A percentile compares a stretch with the other conserved stretches of the same genome.
phyloP scores from a whole-genome alignment of 2,888 invertebrate species.

The Seira ritae region DNA sequence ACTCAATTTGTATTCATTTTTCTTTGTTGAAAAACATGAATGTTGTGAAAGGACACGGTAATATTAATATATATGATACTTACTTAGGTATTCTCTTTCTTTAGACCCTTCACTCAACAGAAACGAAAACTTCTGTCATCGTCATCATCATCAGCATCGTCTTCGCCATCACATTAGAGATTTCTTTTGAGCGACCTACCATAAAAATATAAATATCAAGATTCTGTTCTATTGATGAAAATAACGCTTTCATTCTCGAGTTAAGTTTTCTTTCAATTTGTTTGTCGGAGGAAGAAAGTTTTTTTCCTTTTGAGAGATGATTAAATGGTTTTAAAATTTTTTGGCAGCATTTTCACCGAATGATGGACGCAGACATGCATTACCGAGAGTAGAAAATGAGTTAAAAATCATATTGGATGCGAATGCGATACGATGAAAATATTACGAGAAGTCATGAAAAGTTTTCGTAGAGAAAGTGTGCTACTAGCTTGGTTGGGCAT shows the following conservation, averaged over 20 bases:
- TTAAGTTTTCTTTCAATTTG: neutral
- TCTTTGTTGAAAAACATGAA: neutral
- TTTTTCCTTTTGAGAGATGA: neutral
- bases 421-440: neutral
- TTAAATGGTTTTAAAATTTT: slow-evolving; percentile 2
- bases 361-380: neutral
- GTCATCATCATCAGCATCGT: neutral
- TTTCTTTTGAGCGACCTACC: neutral
- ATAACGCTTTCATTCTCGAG: neutral
- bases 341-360: slow-evolving; percentile 4
- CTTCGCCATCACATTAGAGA: neutral
- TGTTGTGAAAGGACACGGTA: slow-evolving; percentile 2
- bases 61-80: neutral
- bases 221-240: neutral
- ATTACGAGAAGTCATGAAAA: neutral
- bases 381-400: neutral
- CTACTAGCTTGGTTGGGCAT: slow-evolving; percentile 5
- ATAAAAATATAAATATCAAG: neutral
- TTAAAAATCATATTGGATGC: neutral
- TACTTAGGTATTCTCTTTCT: neutral
- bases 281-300: neutral
- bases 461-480: neutral
- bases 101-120: neutral
- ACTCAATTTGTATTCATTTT: neutral
- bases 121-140: slow-evolving; percentile 8